phyloP scores from a whole-genome alignment of 1,140 invertebrate species.

The Ectropis grisescens region DNA sequence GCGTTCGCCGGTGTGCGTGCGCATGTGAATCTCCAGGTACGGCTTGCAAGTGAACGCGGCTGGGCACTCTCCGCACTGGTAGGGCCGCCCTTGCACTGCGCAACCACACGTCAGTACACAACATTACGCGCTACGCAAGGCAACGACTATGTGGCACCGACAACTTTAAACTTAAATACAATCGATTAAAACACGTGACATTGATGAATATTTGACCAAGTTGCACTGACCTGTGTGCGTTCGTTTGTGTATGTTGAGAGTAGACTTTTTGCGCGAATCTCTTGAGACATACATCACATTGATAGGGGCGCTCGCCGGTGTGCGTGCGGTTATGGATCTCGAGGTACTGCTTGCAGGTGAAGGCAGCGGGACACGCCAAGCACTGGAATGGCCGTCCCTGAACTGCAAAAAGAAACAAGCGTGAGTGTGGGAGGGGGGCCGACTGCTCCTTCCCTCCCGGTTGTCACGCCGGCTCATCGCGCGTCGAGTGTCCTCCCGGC shows the following conservation, averaged over 20 bases:
- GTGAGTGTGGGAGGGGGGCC: conserved; percentile 2
- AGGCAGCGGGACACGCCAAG: conserved; percentile 75
- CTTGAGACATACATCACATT: conserved; percentile 66
- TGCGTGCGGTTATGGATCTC: conserved; percentile 84
- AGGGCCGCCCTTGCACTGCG: conserved; percentile 69
- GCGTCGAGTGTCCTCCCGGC: conserved; percentile 4
- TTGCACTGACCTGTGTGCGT: conserved; percentile 60
- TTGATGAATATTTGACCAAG: no score
- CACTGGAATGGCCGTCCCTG: conserved; percentile 76
- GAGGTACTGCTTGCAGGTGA: conserved; percentile 78
- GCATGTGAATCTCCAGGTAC: conserved; percentile 80
- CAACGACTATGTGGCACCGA: conserved; percentile 49
- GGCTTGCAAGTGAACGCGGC: conserved; percentile 77
- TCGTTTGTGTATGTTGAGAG: conserved; percentile 63
- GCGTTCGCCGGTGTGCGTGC: conserved; percentile 82
- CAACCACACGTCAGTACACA: conserved; percentile 11
- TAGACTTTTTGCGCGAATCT: conserved; percentile 67
- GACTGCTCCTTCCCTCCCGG: conserved; percentile 6
- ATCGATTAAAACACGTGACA: no score
- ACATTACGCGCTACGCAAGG: conserved; percentile 1
- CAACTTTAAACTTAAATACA: conserved; percentile 27
- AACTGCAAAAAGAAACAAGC: conserved; percentile 34
- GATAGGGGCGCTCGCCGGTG: conserved; percentile 73
- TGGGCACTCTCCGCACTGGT: conserved; percentile 75
- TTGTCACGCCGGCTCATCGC: conserved; percentile 12